Percentiles rank a stretch among this genome's conserved stretches.
Evolutionary conservation across 1,140 invertebrate species (phyloP).

Genomic region (Lepidurus arcticus): DNA sequence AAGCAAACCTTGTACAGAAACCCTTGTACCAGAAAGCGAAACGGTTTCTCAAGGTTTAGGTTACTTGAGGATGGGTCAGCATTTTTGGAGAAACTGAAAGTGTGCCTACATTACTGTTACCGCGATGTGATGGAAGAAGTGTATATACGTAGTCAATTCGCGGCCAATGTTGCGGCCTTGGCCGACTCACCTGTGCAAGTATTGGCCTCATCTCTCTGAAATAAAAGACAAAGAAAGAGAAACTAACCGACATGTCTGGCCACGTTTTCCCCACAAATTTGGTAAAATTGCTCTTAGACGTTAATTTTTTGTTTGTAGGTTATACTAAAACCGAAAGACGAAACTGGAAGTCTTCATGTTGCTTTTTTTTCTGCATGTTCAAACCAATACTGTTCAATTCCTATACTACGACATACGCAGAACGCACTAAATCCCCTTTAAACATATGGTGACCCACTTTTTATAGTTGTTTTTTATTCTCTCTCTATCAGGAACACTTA

Average conservation of each 20-base stretch:
- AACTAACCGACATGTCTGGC: not conserved
- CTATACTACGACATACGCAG: not conserved
- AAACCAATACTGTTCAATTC: not conserved
- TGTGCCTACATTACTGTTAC: not conserved
- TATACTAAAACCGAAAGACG: not conserved
- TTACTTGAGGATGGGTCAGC: not conserved
- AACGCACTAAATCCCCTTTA: not conserved
- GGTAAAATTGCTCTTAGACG: not conserved
- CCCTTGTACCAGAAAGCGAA: not conserved
- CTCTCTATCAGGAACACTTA: not conserved
- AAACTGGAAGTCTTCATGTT: not conserved
- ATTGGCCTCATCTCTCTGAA: not conserved
- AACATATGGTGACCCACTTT: constrained; percentile 15
- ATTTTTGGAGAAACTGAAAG: not conserved
- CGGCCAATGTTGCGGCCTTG: constrained; percentile 20
- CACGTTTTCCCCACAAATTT: not conserved
- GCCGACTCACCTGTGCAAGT: not conserved
- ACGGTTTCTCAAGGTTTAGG: not conserved
- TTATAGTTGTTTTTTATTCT: not conserved
- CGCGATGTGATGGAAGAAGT: not conserved
- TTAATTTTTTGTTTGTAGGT: not conserved
- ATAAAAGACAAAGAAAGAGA: constrained; percentile 1
- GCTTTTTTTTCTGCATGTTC: not conserved
- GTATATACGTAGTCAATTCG: not conserved
- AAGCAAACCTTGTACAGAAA: not conserved